Evolutionary conservation across 2,113 vertebrate genomes (phyloP), one percentile per base, ranked within the genome.

Genomic region (Sardina pilchardus): DNA sequence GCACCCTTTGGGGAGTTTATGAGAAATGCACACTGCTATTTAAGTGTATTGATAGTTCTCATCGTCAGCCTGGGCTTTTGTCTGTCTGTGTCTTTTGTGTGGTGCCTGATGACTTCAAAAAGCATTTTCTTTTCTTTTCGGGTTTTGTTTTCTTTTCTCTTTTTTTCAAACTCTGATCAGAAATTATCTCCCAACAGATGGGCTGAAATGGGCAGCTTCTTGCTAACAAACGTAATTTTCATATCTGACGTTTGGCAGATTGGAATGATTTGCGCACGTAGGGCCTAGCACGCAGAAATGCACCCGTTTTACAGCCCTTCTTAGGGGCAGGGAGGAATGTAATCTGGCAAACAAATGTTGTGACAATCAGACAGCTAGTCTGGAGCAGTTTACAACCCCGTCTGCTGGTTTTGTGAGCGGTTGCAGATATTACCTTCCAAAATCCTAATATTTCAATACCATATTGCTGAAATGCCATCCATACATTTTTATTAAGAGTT

Each of bases 311-410:
- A 93, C 90, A 92, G 90, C 88, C 87, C 82, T 89, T 91, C 89
- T 86, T 86, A 81, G 88, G 88, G 88, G 92, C 90, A 92, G 91
- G 88, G 89, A 93, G 91, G 91, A 93, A 94, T 94, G 92, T 91
- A 92, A 93, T 94, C 92, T 95, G 94, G 93, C 92, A 94, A 94
- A 94, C 93, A 95, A 94, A 94, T 94, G 93, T 94, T 94, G 93
- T 94, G 93, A 95, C 93, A 93, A 88, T 86, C 80, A 83, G 93
- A 93, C 92, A 94, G 92, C 88, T 93, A 94, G 93, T 94, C 92
- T 94, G 92, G 86, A 92, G 89, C 88, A 78, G 90, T 94, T 93
- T 93, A 94, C 90, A 89, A 91, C 81, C 91, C 14, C 83, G 91
- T 93, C 93, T 94, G 91, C 86, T 78, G 81, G 86, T 90, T 89